Evolutionary conservation across 1,140 invertebrate genomes (phyloP).

Genomic region (Aphelinus atriplicis): DNA sequence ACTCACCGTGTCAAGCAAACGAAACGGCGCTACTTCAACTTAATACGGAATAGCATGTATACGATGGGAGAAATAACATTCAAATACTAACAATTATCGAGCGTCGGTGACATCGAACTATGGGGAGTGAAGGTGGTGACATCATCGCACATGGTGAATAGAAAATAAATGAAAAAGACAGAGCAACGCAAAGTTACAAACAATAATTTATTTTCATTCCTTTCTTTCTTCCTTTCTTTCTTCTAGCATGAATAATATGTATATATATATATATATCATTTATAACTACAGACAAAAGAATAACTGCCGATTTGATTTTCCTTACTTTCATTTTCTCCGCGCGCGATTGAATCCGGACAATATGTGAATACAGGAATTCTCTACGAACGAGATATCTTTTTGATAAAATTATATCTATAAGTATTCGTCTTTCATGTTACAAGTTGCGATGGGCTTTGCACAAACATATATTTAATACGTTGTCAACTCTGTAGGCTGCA

Average conservation of each 20-base stretch:
- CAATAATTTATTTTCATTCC: slow-evolving; percentile 67
- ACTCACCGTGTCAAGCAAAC: slow-evolving; percentile 57
- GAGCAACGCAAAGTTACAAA: slow-evolving; percentile 61
- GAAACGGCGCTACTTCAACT: slow-evolving; percentile 31
- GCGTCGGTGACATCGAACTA: no score
- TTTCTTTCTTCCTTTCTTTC: slow-evolving; percentile 45
- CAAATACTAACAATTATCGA: background rate
- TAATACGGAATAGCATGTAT: no score
- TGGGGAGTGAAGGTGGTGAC: background rate
- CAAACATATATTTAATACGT: no score
- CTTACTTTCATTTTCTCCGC: slow-evolving; percentile 5
- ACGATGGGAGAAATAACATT: no score
- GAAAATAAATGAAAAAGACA: slow-evolving; percentile 46
- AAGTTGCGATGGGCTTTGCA: no score
- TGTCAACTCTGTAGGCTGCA: no score
- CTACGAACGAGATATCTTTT: background rate
- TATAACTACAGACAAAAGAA: slow-evolving; percentile 65
- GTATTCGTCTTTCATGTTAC: no score
- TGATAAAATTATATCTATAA: no score
- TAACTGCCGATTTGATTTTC: slow-evolving; percentile 51
- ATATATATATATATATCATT: slow-evolving; percentile 47
- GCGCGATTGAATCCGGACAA: slow-evolving; percentile 51
- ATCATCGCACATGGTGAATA: slow-evolving; percentile 5
- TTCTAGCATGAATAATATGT: slow-evolving; percentile 43
- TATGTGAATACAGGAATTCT: slow-evolving; percentile 53